Evolutionary conservation across 2,888 invertebrate species (phyloP).

Genomic region (Pegoplata infirma): DNA sequence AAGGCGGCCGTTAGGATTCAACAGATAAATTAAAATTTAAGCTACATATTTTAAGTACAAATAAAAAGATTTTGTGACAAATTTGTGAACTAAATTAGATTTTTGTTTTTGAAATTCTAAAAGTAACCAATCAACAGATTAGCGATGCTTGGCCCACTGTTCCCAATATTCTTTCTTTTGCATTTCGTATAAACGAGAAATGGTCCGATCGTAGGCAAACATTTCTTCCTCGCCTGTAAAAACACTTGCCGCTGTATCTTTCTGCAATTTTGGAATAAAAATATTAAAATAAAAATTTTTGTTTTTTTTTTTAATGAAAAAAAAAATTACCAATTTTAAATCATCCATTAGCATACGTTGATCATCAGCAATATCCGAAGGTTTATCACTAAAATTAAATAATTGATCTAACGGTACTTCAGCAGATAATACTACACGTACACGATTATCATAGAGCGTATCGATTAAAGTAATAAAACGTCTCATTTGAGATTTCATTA

Average conservation of each 20-base stretch:
- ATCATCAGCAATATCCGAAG: slow-evolving; percentile 83
- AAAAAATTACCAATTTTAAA: slow-evolving; percentile 84
- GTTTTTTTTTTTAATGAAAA: not conserved
- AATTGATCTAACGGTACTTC: slow-evolving; percentile 87
- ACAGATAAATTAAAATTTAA: not conserved
- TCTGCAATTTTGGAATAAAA: slow-evolving; percentile 78
- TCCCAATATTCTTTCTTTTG: slow-evolving; percentile 97
- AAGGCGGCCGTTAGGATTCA: too few relatives aligned
- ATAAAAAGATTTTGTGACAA: not conserved
- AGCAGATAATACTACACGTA: slow-evolving; percentile 91
- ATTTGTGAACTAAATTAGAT: not conserved
- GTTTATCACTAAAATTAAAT: slow-evolving; percentile 79
- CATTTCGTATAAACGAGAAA: slow-evolving; percentile 97
- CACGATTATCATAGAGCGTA: slow-evolving; percentile 95
- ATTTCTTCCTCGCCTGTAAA: slow-evolving; percentile 99
- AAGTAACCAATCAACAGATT: slow-evolving; percentile 27
- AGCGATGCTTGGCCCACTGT: slow-evolving; percentile 82
- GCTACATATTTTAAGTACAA: not conserved
- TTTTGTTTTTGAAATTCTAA: not conserved
- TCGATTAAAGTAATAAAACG: slow-evolving; percentile 98
- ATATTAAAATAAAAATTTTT: not conserved
- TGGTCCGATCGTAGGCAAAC: slow-evolving; percentile 96
- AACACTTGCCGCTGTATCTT: slow-evolving; percentile 89
- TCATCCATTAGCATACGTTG: slow-evolving; percentile 97
- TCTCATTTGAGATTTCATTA: slow-evolving; percentile 90